Evolutionary conservation across 2,888 invertebrate genomes (phyloP), one percentile per base, ranked within the genome.

Genomic region (Danaus chrysippus): DNA sequence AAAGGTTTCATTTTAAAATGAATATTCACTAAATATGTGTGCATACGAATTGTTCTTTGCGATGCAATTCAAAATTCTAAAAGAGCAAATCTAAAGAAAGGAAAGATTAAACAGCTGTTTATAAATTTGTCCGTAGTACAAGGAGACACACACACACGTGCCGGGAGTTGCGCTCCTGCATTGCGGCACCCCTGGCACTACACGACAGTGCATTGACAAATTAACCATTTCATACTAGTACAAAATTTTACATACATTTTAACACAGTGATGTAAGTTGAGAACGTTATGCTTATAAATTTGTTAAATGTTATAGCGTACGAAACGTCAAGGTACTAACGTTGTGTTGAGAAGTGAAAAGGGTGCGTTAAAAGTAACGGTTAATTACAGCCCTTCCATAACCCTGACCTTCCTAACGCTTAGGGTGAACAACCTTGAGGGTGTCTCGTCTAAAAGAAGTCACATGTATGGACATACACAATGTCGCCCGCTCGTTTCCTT

Each of bases 391-490:
- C 59, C 60, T 63, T 69, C 64, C 68, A 77, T 84, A 87, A 86
- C 87, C 87, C 83, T 89, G 90, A 90, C 89, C 89, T 89, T 87
- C 76, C 79, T 73, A 73, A 74, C 77, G 75, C 76, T 75, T 75
- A 73, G 84, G 87, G 82, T 89, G 79, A 86, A 84, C 76, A 80
- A 87, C 87, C 89, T 76, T 76, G 74, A 78, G 87, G 63, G 86
- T 86, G 79, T 76, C 74, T 81, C 81, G 75, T 86, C 83, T 86
- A 87, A 88, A 87, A 86, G 84, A 88, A 81, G 82, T 81, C 82
- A 81, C 77, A 81, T 77, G 76, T 76, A 75, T 74, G 68, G 72
- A 73, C 77, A 76, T 78, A 74, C 77, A 79, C 76, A 77, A 75
- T 76, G 74, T 67, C 64, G 71, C 70, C 71, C 62, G 73, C 23